Evolutionary conservation across 2,797 vertebrate species (phyloP).

Genomic region (Nyctalus aviator): DNA sequence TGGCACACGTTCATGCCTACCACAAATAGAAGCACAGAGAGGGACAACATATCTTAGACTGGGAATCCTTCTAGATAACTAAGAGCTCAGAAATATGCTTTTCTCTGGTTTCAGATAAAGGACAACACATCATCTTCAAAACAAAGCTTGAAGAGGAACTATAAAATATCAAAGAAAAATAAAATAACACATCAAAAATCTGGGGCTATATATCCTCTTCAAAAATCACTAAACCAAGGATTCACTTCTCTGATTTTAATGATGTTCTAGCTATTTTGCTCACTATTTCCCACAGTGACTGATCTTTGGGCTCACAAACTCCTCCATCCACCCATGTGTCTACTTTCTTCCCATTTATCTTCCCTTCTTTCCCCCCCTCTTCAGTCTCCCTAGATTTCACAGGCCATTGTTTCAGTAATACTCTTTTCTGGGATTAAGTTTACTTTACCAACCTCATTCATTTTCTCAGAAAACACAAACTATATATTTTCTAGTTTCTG

Average conservation of each 20-base stretch:
- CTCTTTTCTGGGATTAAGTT: not conserved
- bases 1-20: not conserved
- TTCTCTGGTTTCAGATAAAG: not conserved
- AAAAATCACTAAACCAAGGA: not conserved
- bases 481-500: not conserved
- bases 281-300: not conserved
- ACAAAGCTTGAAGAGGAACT: constrained; percentile 15
- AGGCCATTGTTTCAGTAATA: not conserved
- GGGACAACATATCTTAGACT: not conserved
- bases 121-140: not conserved
- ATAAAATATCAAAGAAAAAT: not conserved
- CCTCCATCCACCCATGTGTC: not conserved
- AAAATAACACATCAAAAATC: not conserved
- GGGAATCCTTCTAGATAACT: not conserved
- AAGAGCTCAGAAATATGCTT: not conserved
- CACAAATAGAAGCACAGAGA: not conserved
- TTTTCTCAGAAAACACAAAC: not conserved
- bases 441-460: not conserved
- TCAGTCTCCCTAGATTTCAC: not conserved
- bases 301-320: not conserved
- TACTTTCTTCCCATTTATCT: not conserved
- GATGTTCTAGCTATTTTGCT: not conserved
- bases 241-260: not conserved
- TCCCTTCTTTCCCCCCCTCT: not conserved
- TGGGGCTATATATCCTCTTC: not conserved